Evolutionary conservation across 2,113 vertebrate genomes (phyloP), one percentile per base, ranked within the genome.

Genomic region (Pedionomus torquatus): DNA sequence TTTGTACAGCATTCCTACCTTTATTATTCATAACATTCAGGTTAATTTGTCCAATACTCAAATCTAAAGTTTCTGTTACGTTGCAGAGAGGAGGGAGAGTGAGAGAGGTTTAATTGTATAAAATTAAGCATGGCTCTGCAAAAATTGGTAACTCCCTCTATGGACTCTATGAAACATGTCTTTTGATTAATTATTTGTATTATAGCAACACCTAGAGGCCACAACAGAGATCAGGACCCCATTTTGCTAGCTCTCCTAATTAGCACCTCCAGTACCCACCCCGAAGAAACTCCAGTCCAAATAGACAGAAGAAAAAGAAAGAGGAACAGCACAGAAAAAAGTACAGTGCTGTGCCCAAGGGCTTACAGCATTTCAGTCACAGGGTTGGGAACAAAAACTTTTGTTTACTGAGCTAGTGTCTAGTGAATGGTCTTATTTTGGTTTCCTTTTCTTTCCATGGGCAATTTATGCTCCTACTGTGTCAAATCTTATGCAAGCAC

Each of bases 201-300:
- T 97, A 95, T 33, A 97, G 96, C 95, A 97, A 79, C 93, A 97
- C 94, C 96, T 97, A 97, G 95, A 97, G 96, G 96, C 96, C 83
- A 72, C 81, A 95, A 33, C 23, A 80, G 91, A 97, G 74, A 95
- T 83, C 77, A 79, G 65, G 94, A 89, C 93, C 87, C 74, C 82
- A 35, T 83, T 94, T 80, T 83, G 81, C 66, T 74, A 61, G 44
- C 84, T 76, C 33, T 9, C 23, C n/a, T 83, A 69, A 61, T 75
- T 58, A 74, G 49, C 49, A 89, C 48, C 35, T 81, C 66, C 69
- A 79, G 31, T 35, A 55, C 31, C 23, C 37, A 52, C 24, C 11
- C 23, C 4, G 64, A 41, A 76, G 65, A 91, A 64, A 5, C 46
- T 87, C 46, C 77, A 46, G 30, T 25, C 44, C 66, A 63, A 89